Percentiles rank a stretch among this genome's conserved stretches.
Evolutionary conservation across 2,888 invertebrate species (phyloP).

Genomic region (Heliconius ismenius): DNA sequence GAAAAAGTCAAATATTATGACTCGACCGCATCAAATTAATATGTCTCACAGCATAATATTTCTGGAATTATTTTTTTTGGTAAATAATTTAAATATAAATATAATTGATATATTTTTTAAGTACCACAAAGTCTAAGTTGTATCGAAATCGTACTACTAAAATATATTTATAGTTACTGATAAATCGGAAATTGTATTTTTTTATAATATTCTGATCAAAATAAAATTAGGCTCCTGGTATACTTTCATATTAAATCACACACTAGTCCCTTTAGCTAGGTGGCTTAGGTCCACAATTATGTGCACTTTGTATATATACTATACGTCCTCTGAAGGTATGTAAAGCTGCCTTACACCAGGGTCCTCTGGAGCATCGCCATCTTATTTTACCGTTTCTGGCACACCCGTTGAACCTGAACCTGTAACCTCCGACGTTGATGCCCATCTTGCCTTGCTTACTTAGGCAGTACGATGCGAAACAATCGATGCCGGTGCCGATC

Average conservation of each 20-base stretch:
- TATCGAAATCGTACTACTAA: background rate
- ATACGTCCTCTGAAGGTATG: slow-evolving; percentile 74
- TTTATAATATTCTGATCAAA: background rate
- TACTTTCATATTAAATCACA: background rate
- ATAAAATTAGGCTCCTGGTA: slow-evolving; percentile 9
- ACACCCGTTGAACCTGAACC: slow-evolving; percentile 76
- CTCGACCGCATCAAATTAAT: background rate
- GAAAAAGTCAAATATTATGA: background rate
- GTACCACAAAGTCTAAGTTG: background rate
- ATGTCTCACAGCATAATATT: background rate
- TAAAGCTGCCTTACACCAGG: slow-evolving; percentile 77
- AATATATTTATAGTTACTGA: background rate
- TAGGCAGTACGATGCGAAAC: slow-evolving; percentile 76
- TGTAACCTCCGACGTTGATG: slow-evolving; percentile 74
- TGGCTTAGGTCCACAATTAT: slow-evolving; percentile 75
- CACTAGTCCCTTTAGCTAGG: slow-evolving; percentile 45
- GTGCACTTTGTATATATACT: slow-evolving; percentile 74
- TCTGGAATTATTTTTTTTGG: background rate
- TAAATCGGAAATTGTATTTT: background rate
- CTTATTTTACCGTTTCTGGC: slow-evolving; percentile 75
- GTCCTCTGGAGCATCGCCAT: slow-evolving; percentile 76
- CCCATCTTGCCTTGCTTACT: slow-evolving; percentile 80
- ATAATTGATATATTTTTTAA: background rate
- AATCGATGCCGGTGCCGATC: slow-evolving; percentile 69
- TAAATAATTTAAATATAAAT: background rate